Conservation (phyloP, 2,888 invertebrate genomes). For the Lissonota sp. region DNA sequence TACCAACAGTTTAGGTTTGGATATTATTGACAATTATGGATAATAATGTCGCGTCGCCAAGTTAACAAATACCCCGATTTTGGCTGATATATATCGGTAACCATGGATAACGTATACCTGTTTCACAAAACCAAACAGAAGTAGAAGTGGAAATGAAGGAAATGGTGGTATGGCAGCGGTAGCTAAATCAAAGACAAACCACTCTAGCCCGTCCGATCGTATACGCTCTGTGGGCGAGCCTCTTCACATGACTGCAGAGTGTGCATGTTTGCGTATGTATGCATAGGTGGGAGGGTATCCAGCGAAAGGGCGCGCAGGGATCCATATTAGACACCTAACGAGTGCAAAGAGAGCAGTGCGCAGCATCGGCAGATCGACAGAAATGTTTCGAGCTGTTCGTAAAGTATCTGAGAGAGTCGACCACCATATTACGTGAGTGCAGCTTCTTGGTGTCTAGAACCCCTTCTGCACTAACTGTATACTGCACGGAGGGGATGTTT, state of each 20-base stretch:
- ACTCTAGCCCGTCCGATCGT: constrained; percentile 80
- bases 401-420: constrained; percentile 31
- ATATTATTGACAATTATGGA: too few relatives aligned
- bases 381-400: constrained; percentile 8
- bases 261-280: constrained; percentile 16
- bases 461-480: constrained; percentile 4
- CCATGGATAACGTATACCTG: constrained; percentile 11
- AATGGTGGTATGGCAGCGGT: constrained; percentile 71
- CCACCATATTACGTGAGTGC: background rate
- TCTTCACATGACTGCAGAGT: constrained; percentile 15
- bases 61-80: background rate
- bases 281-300: constrained; percentile 46
- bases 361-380: constrained; percentile 23
- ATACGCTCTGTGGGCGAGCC: constrained; percentile 53
- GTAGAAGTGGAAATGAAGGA: constrained; percentile 66
- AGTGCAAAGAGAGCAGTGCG: constrained; percentile 1
- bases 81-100: background rate
- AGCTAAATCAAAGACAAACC: constrained; percentile 83
- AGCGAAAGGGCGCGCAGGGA: constrained; percentile 33
- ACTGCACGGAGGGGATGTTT: too few relatives aligned
- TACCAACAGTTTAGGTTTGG: too few relatives aligned
- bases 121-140: constrained; percentile 37
- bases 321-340: background rate
- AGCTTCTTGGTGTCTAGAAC: constrained; percentile 11
- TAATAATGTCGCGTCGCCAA: too few relatives aligned